Evolutionary conservation across 1,140 invertebrate genomes (phyloP), one percentile per base, ranked within the genome.

Genomic region (Leptonema lineaticorne): DNA sequence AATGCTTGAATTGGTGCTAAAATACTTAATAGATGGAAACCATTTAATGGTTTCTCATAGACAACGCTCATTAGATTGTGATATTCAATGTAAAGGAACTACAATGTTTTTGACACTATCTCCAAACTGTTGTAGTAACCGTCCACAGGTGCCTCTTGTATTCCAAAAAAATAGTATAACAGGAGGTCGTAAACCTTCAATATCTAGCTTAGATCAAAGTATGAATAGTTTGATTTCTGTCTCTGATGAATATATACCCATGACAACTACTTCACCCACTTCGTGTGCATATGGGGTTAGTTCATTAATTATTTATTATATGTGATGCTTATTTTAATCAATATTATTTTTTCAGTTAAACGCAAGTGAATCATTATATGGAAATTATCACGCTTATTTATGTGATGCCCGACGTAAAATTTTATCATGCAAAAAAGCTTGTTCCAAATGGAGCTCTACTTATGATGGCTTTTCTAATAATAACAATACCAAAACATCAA

Each of bases 1-100:
- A n/a, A 95, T 98, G 91, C 83, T 97, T 74, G 93, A 96, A 76
- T 81, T 97, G 26, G 86, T 97, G 56, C 90, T 96, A 71, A 91
- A 90, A 81, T 91, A 96, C 76, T 82, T 98, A 53, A 85, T 92
- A 71, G 92, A 92, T 11, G 94, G 94, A 75, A 89, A 90, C n/a
- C 94, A 97, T 81, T 86, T 97, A 0, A 93, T 96, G 88, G 84
- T 93, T 7, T 92, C 92, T 20, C 81, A 88, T 46, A 84, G 90
- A 33, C 81, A 84, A 71, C 86, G 89, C 72, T 82, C 95, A 46
- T 84, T 89, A 28, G 88, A 94, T 67, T 85, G 92, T 14, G 91
- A 95, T 79, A 83, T 90, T 0, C 93, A 93, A 76, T 86, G 92
- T 71, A 90, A 90, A 63, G 88, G 89, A 45, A 92, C 94, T 0